A percentile compares a stretch with the other conserved stretches of the same genome.
phyloP scores from a whole-genome alignment of 2,888 invertebrate genomes.

The Scrobipalpa atriplicella region DNA sequence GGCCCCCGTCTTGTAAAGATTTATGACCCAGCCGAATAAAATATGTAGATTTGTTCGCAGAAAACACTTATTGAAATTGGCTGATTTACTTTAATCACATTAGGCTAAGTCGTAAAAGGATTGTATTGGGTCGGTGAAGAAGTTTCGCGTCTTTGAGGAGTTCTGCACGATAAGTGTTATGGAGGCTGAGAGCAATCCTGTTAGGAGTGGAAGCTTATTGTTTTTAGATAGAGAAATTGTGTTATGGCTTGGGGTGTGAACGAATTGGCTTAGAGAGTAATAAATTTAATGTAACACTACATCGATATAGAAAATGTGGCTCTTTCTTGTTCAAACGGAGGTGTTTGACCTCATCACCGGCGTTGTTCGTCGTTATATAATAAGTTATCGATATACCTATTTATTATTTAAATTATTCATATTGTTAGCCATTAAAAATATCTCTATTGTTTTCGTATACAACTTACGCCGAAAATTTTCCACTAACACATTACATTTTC shows the following conservation, averaged over 20 bases:
- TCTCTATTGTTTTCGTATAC: no score
- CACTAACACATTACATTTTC: neutral
- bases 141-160: slow-evolving; percentile 22
- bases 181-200: slow-evolving; percentile 16
- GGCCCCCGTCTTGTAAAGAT: slow-evolving; percentile 45
- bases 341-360: no score
- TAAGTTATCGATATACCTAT: no score
- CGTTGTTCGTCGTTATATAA: no score
- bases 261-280: neutral
- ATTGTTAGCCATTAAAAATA: no score
- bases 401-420: no score
- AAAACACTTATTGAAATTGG: slow-evolving; percentile 79
- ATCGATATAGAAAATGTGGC: no score
- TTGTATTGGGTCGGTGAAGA: slow-evolving; percentile 40
- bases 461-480: no score
- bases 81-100: slow-evolving; percentile 77
- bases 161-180: slow-evolving; percentile 20
- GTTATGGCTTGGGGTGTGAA: neutral
- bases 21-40: slow-evolving; percentile 61
- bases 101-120: slow-evolving; percentile 65
- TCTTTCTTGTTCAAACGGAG: no score
- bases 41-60: slow-evolving; percentile 73
- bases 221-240: slow-evolving; percentile 5
- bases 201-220: slow-evolving; percentile 9
- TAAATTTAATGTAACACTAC: neutral